phyloP scores from a whole-genome alignment of 2,797 vertebrate species.

The Pseudotriccus pelzelni region DNA sequence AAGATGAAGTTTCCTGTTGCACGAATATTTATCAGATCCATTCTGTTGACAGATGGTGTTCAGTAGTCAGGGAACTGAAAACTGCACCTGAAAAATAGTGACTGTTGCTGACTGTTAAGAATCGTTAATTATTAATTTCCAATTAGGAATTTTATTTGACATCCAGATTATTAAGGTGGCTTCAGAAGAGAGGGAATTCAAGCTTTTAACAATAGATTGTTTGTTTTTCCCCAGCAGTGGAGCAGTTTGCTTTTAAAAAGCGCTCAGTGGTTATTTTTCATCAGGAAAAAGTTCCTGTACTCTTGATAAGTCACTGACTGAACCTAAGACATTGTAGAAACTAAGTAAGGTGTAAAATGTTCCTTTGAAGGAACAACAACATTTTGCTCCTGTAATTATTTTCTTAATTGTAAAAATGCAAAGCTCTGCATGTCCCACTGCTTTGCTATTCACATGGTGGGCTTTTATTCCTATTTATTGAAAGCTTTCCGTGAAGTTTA shows the following conservation, averaged over 20 bases:
- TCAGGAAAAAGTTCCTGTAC: background rate
- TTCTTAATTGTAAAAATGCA: background rate
- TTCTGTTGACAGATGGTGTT: background rate
- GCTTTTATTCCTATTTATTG: background rate
- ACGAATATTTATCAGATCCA: background rate
- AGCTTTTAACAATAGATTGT: slow-evolving; percentile 42
- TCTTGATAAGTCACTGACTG: background rate
- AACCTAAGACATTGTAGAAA: background rate
- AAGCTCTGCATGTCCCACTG: background rate
- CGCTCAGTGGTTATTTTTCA: background rate
- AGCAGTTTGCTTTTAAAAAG: slow-evolving; percentile 27
- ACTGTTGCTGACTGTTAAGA: background rate
- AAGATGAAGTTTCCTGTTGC: slow-evolving; percentile 5
- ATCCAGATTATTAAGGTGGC: background rate
- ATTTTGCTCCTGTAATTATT: background rate
- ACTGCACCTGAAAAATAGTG: background rate
- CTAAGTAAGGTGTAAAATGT: background rate
- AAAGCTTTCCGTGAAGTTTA: background rate
- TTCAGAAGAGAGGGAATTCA: slow-evolving; percentile 38
- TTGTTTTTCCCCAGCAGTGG: slow-evolving; percentile 46
- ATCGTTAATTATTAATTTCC: slow-evolving; percentile 45
- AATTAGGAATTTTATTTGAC: background rate
- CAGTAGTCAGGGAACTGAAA: background rate
- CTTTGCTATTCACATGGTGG: background rate
- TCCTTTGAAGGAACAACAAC: background rate